These are phyloP conservation scores for Hemiscyllium ocellatum DNA, from an alignment of 2,113 vertebrate species.

Conservation along the genomic window DNA sequence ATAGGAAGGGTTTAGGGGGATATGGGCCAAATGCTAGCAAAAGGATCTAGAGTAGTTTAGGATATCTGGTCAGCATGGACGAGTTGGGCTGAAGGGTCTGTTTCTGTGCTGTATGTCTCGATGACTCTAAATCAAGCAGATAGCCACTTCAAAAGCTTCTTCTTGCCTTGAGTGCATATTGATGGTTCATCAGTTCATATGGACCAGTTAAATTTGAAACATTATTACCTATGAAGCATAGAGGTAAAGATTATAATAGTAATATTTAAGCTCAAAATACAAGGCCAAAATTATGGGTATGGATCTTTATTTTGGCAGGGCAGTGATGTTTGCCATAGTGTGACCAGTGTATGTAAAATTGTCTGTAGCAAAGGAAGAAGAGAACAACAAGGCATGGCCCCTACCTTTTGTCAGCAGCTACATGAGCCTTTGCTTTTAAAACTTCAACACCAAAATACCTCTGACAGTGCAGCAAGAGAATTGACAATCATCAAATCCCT, in stretches of 20 bases:
- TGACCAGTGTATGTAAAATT: background rate
- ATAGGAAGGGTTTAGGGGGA: too few relatives aligned
- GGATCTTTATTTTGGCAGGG: background rate
- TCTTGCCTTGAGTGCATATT: background rate
- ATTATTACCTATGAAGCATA: background rate
- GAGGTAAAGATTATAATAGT: background rate
- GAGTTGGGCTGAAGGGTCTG: too few relatives aligned
- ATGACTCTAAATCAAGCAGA: background rate
- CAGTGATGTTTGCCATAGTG: background rate
- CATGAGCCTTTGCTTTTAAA: background rate
- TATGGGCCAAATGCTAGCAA: too few relatives aligned
- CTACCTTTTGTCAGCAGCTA: background rate
- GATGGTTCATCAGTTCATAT: background rate
- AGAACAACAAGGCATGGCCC: background rate
- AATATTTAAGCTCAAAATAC: background rate
- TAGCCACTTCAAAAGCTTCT: background rate
- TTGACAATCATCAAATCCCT: background rate
- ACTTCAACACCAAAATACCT: background rate
- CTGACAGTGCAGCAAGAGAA: background rate
- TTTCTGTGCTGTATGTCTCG: too few relatives aligned
- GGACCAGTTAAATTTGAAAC: background rate
- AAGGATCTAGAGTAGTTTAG: too few relatives aligned
- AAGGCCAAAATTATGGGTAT: background rate
- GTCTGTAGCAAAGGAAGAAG: background rate
- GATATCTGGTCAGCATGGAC: too few relatives aligned